Conservation (phyloP, 2,113 vertebrate genomes). For the Crocuta crocuta region DNA sequence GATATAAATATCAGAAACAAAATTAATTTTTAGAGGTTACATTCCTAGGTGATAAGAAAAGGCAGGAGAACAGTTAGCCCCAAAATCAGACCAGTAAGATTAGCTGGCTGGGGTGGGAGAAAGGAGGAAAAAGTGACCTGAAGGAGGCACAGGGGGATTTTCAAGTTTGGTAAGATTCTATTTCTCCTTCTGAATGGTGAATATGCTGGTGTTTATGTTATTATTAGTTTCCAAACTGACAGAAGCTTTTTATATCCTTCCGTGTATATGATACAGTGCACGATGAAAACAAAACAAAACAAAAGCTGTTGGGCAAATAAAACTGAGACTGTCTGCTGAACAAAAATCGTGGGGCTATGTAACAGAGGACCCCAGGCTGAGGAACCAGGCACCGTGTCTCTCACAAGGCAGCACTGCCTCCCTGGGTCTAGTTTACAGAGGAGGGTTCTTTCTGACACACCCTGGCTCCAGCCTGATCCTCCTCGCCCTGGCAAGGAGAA, state of each 20-base stretch:
- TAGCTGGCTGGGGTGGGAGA: neutral
- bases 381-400: rapidly evolving
- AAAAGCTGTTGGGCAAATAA: neutral
- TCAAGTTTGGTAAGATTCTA: neutral
- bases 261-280: neutral
- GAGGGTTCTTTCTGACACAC: neutral
- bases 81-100: neutral
- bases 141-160: too few relatives aligned
- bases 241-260: neutral
- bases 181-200: neutral
- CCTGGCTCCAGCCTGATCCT: neutral
- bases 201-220: neutral
- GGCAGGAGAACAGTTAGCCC: neutral
- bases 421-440: too few relatives aligned
- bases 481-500: neutral
- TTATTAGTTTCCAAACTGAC: neutral
- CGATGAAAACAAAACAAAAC: neutral
- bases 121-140: neutral
- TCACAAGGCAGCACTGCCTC: rapidly evolving
- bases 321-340: neutral
- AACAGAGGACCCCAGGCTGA: neutral
- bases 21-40: neutral
- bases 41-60: neutral
- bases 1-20: constrained; percentile 5
- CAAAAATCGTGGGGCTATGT: neutral